Evolutionary conservation across 2,113 vertebrate genomes (phyloP).

Genomic region (Megaleporinus macrocephalus): DNA sequence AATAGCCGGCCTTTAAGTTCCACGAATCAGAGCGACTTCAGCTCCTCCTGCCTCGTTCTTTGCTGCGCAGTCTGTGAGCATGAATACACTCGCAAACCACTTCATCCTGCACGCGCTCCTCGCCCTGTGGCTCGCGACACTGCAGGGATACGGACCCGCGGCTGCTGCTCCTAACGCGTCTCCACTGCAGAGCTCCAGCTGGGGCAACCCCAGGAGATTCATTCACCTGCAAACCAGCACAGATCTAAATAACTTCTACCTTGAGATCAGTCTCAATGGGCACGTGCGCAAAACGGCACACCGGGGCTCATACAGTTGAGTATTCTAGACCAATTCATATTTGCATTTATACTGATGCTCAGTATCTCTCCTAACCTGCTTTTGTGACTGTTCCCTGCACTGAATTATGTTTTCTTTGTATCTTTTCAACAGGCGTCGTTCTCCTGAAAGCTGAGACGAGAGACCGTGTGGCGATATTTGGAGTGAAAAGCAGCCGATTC

Average conservation of each 20-base stretch:
- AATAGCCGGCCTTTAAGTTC: constrained; percentile 72
- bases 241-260: constrained; percentile 85
- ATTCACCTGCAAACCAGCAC: constrained; percentile 82
- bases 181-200: constrained; percentile 83
- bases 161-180: constrained; percentile 69
- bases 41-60: neutral
- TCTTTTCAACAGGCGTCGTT: constrained; percentile 80
- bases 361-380: too few relatives aligned
- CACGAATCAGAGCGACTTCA: constrained; percentile 65
- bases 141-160: constrained; percentile 67
- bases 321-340: constrained; percentile 4
- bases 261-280: constrained; percentile 88
- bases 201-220: constrained; percentile 82
- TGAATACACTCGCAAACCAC: constrained; percentile 23
- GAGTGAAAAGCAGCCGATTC: constrained; percentile 87
- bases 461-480: constrained; percentile 86
- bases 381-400: neutral
- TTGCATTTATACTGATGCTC: too few relatives aligned
- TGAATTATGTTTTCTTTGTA: neutral
- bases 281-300: constrained; percentile 81
- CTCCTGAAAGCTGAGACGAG: constrained; percentile 84
- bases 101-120: constrained; percentile 63
- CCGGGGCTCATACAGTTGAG: constrained; percentile 93
- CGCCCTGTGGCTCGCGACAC: constrained; percentile 64
- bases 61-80: constrained; percentile 12